A percentile compares a stretch with the other conserved stretches of the same genome.
Evolutionary conservation across 2,113 vertebrate genomes (phyloP).

Genomic region (Melospiza melodia): DNA sequence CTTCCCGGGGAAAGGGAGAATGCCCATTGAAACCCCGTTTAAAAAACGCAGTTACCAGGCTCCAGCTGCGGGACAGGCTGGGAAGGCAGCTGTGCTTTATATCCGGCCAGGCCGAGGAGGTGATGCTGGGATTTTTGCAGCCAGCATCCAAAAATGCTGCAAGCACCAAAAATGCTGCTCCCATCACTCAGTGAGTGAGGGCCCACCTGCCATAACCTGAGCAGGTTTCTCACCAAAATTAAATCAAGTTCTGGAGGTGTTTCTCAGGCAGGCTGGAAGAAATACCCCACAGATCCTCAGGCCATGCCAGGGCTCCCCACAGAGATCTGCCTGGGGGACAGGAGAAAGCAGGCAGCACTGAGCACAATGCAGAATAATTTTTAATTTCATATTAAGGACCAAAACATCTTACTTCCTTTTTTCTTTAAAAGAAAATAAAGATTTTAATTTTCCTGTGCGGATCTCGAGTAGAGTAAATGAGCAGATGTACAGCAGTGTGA

Average conservation of each 20-base stretch:
- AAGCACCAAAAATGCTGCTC: neutral
- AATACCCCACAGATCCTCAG: rapidly evolving
- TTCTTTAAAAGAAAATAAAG: neutral
- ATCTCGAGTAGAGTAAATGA: neutral
- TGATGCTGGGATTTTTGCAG: rapidly evolving
- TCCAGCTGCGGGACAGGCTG: neutral
- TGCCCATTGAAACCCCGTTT: rapidly evolving
- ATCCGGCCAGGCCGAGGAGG: rapidly evolving
- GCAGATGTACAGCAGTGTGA: rapidly evolving
- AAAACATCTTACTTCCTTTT: neutral
- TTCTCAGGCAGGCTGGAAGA: neutral
- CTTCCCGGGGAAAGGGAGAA: rapidly evolving
- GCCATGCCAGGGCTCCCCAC: rapidly evolving
- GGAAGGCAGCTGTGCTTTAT: neutral
- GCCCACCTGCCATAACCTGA: rapidly evolving
- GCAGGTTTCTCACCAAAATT: too few species aligned
- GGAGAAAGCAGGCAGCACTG: neutral
- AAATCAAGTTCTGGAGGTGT: neutral
- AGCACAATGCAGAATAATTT: neutral
- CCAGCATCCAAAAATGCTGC: neutral
- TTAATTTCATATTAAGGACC: neutral
- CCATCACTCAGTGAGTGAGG: rapidly evolving
- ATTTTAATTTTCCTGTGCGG: neutral
- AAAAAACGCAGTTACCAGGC: neutral
- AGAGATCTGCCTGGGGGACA: neutral